phyloP scores from a whole-genome alignment of 2,797 vertebrate species.

The Schizothorax lantsangensis region DNA sequence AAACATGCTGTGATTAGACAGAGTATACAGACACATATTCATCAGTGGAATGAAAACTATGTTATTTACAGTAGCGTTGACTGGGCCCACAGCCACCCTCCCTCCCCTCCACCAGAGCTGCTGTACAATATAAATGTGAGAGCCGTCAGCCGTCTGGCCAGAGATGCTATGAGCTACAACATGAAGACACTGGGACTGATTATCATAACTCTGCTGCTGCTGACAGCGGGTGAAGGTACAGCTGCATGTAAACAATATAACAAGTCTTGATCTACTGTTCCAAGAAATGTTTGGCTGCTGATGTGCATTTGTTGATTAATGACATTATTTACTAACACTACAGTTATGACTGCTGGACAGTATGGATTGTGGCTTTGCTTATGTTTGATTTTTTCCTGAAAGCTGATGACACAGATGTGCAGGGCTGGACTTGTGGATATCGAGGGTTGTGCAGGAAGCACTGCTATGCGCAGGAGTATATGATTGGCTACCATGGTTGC shows the following conservation, averaged over 20 bases:
- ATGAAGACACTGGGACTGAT: slow-evolving; percentile 57
- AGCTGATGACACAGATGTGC: slow-evolving; percentile 46
- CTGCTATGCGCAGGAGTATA: slow-evolving; percentile 62
- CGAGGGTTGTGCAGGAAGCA: slow-evolving; percentile 59
- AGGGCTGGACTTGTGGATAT: slow-evolving; percentile 49
- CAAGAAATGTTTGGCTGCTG: neutral
- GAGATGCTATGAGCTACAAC: slow-evolving; percentile 39
- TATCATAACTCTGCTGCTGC: slow-evolving; percentile 61
- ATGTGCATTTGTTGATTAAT: neutral
- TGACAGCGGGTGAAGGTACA: slow-evolving; percentile 59
- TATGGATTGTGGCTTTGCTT: neutral
- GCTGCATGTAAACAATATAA: neutral
- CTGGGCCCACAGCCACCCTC: slow-evolving; percentile 7
- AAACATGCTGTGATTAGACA: neutral
- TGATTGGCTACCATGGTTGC: slow-evolving; percentile 59
- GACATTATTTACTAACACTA: neutral
- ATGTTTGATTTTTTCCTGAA: neutral
- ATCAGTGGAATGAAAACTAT: slow-evolving; percentile 1
- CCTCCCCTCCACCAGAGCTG: slow-evolving; percentile 49
- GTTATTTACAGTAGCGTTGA: slow-evolving; percentile 33
- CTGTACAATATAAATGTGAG: slow-evolving; percentile 58
- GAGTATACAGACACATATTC: neutral
- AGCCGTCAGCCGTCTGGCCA: slow-evolving; percentile 18
- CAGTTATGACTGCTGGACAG: neutral
- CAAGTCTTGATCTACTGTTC: neutral